Evolutionary conservation across 2,888 invertebrate species (phyloP).

Genomic region (Lamellibrachia satsuma): DNA sequence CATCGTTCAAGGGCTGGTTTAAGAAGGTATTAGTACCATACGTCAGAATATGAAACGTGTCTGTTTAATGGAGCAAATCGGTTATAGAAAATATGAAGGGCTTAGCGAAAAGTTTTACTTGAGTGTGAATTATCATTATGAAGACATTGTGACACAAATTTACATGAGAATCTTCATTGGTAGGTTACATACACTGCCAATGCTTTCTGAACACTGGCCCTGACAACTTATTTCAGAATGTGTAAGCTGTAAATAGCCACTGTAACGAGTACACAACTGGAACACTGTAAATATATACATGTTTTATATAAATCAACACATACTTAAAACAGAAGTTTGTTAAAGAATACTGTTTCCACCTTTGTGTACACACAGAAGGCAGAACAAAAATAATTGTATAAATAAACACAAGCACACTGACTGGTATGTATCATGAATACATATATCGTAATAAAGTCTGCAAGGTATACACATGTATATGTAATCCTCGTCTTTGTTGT

Average conservation of each 20-base stretch:
- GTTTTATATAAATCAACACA: conserved; percentile 6
- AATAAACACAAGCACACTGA: background rate
- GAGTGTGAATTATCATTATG: background rate
- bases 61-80: background rate
- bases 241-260: background rate
- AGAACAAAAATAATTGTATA: background rate
- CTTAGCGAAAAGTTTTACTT: background rate
- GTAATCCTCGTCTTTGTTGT: background rate
- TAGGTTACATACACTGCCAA: background rate
- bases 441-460: background rate
- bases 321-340: background rate
- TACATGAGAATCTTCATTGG: too few relatives aligned
- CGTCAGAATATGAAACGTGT: too few relatives aligned
- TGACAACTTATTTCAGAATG: background rate
- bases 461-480: background rate
- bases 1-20: too few relatives aligned
- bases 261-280: background rate
- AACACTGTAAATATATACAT: background rate
- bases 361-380: background rate
- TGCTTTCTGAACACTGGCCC: background rate
- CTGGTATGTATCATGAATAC: conserved; percentile 17
- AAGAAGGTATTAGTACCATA: too few relatives aligned
- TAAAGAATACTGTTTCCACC: background rate
- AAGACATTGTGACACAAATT: too few relatives aligned
- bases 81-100: background rate